A percentile compares a stretch with the other conserved stretches of the same genome.
phyloP scores from a whole-genome alignment of 2,888 invertebrate genomes.

The Gastracanthus pulcherrimus region DNA sequence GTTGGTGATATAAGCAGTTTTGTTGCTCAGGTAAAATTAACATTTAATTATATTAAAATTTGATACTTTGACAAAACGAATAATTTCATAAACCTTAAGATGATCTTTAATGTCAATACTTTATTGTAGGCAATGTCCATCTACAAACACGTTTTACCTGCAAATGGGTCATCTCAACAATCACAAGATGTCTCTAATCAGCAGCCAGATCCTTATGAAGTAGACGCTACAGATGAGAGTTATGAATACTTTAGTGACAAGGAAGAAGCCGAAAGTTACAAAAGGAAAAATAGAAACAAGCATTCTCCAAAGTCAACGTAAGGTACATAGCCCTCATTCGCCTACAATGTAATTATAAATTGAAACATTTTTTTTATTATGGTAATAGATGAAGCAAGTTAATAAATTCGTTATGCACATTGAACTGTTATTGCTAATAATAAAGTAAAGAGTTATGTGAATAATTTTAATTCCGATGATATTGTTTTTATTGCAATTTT shows the following conservation, averaged over 20 bases:
- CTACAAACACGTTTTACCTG: constrained; percentile 74
- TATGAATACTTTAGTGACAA: constrained; percentile 77
- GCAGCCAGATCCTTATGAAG: constrained; percentile 41
- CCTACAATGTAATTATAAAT: constrained; percentile 23
- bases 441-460: constrained; percentile 15
- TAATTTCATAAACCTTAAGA: not conserved
- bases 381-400: not conserved
- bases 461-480: constrained; percentile 49
- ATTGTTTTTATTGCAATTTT: constrained; percentile 29
- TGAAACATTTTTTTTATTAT: constrained; percentile 35
- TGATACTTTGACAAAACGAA: not conserved
- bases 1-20: constrained; percentile 88
- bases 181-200: constrained; percentile 28
- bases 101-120: not conserved
- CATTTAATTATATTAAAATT: not conserved
- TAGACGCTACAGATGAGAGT: constrained; percentile 65
- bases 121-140: constrained; percentile 75
- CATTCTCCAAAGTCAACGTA: constrained; percentile 56
- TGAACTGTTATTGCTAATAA: constrained; percentile 19
- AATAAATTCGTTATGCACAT: constrained; percentile 8
- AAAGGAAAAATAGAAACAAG: constrained; percentile 51
- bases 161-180: constrained; percentile 34
- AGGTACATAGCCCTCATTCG: constrained; percentile 12
- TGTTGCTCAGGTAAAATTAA: constrained; percentile 85
- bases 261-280: constrained; percentile 71